phyloP scores from a whole-genome alignment of 2,888 invertebrate species.

The Uropetala carovei region DNA sequence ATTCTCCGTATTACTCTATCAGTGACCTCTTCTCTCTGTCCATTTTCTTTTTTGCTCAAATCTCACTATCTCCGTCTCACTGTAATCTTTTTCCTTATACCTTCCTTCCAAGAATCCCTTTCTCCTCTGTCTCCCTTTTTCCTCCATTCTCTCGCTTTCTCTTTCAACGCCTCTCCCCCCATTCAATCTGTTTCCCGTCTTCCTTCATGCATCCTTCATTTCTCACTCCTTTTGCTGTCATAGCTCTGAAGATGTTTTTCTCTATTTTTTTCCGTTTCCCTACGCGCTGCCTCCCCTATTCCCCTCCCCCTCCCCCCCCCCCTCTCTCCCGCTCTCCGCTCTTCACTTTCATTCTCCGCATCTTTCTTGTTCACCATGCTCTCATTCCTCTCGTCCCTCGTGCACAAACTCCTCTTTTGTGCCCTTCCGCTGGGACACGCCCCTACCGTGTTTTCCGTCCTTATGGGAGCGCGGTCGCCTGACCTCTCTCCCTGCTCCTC shows the following conservation, averaged over 20 bases:
- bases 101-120: too few relatives aligned
- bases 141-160: too few relatives aligned
- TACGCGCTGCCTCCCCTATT: neutral
- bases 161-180: too few relatives aligned
- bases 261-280: neutral
- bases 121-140: too few relatives aligned
- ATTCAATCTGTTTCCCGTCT: neutral
- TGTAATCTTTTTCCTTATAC: too few relatives aligned
- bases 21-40: too few relatives aligned
- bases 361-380: neutral
- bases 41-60: too few relatives aligned
- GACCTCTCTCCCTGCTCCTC: neutral
- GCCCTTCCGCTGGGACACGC: neutral
- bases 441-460: constrained; percentile 10
- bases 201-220: neutral
- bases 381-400: neutral
- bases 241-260: neutral
- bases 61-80: too few relatives aligned
- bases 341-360: neutral
- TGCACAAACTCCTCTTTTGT: constrained; percentile 1
- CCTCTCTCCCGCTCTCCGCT: neutral
- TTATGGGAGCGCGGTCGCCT: neutral
- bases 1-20: too few relatives aligned
- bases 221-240: neutral
- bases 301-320: neutral